phyloP scores from a whole-genome alignment of 2,888 invertebrate genomes.

The Coelogynopora nodosa region DNA sequence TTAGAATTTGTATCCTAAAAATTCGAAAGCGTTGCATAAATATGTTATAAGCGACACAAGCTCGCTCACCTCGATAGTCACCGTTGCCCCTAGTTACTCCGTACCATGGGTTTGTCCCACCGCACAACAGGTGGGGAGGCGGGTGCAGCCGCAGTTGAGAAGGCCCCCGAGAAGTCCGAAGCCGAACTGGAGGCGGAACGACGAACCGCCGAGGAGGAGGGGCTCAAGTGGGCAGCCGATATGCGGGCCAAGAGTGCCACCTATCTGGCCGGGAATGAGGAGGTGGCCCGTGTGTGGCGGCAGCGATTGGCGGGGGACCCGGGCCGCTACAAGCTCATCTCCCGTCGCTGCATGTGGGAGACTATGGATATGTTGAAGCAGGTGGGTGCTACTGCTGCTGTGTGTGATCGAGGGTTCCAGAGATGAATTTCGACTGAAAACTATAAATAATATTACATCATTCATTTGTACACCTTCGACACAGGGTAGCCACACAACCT shows the following conservation, averaged over 20 bases:
- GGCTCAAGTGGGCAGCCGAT: not conserved
- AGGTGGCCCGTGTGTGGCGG: not conserved
- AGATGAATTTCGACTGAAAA: no score
- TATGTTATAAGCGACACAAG: no score
- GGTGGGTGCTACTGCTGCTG: no score
- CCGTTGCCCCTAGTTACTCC: no score
- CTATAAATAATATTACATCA: no score
- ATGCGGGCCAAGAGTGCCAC: not conserved
- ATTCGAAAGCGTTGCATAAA: no score
- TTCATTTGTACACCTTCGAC: no score
- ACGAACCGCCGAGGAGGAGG: not conserved
- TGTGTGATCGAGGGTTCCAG: no score
- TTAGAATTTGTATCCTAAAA: no score
- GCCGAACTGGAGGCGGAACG: not conserved
- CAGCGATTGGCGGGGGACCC: not conserved
- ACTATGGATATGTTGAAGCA: slow-evolving; percentile 18
- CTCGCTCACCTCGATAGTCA: no score
- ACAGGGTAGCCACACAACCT: no score
- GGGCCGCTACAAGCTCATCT: not conserved
- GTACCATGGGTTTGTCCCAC: no score
- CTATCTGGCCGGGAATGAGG: not conserved
- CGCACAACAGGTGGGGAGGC: not conserved
- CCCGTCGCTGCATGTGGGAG: not conserved
- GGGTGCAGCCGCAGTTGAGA: not conserved
- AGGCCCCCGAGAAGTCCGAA: not conserved